Evolutionary conservation across 2,888 invertebrate species (phyloP).

Genomic region (Drosophila tanythrix): DNA sequence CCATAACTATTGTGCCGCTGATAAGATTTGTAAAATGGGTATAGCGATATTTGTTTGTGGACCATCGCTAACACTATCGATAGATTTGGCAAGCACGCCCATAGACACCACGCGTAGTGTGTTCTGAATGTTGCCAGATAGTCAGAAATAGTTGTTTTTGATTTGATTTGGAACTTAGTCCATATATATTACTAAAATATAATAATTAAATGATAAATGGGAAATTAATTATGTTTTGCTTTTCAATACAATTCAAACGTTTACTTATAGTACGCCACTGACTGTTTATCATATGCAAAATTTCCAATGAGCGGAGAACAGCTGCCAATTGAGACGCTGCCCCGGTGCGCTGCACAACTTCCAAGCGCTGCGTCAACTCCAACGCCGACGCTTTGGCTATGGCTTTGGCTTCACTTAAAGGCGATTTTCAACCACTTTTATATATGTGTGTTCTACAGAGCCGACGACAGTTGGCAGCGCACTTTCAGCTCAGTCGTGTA

Average conservation of each 20-base stretch:
- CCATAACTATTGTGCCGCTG: constrained; percentile 58
- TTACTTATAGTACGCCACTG: constrained; percentile 20
- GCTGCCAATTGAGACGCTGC: constrained; percentile 38
- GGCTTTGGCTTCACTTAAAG: constrained; percentile 64
- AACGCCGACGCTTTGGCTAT: constrained; percentile 74
- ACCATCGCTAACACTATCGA: constrained; percentile 13
- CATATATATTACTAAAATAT: neutral
- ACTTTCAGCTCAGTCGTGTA: constrained; percentile 79
- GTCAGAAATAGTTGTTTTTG: neutral
- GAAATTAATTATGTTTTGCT: neutral
- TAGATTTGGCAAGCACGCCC: neutral
- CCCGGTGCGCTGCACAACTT: constrained; percentile 53
- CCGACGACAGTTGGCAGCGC: constrained; percentile 45
- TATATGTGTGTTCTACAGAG: constrained; percentile 12
- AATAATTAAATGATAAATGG: neutral
- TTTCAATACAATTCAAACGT: neutral
- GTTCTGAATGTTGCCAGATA: constrained; percentile 5
- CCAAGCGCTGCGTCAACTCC: constrained; percentile 78
- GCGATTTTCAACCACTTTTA: constrained; percentile 58
- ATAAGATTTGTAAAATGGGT: neutral
- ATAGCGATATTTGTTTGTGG: neutral
- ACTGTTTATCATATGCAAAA: constrained; percentile 34
- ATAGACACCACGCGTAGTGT: neutral
- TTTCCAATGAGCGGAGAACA: constrained; percentile 51
- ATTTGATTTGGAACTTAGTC: too few relatives aligned